A percentile compares a stretch with the other conserved stretches of the same genome.
These are phyloP conservation scores for Syngnathus floridae DNA, from an alignment of 2,113 vertebrate genomes.

Conservation along the genomic window DNA sequence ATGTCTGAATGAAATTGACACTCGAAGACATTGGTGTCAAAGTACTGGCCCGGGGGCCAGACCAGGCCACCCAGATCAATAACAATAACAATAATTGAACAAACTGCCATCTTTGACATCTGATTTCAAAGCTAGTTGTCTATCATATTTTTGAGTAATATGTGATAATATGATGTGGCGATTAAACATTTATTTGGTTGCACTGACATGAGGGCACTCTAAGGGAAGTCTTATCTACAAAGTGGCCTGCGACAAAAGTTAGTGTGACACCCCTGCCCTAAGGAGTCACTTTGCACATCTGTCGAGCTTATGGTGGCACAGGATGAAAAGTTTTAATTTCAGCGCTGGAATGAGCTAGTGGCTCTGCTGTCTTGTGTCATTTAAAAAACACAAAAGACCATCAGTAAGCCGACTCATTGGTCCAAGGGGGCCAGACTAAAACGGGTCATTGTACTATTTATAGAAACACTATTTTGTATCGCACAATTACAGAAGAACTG, in stretches of 20 bases:
- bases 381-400: constrained; percentile 36
- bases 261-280: too few species aligned
- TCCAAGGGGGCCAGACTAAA: constrained; percentile 42
- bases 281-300: constrained; percentile 6
- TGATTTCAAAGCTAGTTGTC: too few species aligned
- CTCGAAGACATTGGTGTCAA: constrained; percentile 19
- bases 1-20: constrained; percentile 25
- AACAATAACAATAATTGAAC: too few species aligned
- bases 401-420: constrained; percentile 42
- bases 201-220: too few species aligned
- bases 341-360: constrained; percentile 29
- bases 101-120: too few species aligned
- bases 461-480: constrained; percentile 58
- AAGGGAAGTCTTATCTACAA: too few species aligned
- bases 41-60: too few species aligned
- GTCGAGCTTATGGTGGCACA: constrained; percentile 41
- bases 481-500: constrained; percentile 31
- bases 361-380: constrained; percentile 33
- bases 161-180: too few species aligned
- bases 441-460: constrained; percentile 65
- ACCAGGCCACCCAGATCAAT: too few species aligned
- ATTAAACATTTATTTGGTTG: too few species aligned
- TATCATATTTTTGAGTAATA: too few species aligned
- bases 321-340: constrained; percentile 54
- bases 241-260: too few species aligned